phyloP scores from a whole-genome alignment of 1,140 invertebrate genomes.

The Theocolax elegans region DNA sequence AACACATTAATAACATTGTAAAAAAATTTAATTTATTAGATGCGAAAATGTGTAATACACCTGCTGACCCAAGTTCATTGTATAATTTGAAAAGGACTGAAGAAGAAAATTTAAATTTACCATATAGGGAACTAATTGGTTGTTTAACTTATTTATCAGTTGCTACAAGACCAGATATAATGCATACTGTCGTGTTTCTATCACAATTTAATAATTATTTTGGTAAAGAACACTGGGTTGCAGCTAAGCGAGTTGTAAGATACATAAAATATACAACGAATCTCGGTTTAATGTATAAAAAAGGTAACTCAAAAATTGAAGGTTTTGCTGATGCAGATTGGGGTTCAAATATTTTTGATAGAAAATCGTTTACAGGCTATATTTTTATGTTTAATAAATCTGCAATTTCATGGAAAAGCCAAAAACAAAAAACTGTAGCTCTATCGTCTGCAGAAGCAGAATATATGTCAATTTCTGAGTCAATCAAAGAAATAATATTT shows the following conservation, averaged over 20 bases:
- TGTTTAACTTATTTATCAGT: slow-evolving; percentile 54
- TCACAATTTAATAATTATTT: slow-evolving; percentile 45
- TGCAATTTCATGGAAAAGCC: background rate
- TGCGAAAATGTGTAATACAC: background rate
- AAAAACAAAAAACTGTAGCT: background rate
- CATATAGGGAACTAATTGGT: slow-evolving; percentile 60
- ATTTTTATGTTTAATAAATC: background rate
- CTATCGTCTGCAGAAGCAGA: slow-evolving; percentile 58
- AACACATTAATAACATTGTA: background rate
- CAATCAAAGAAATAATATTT: slow-evolving; percentile 53
- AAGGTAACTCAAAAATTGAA: slow-evolving; percentile 3
- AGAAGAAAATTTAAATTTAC: background rate
- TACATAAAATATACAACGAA: slow-evolving; percentile 47
- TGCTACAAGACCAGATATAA: slow-evolving; percentile 57
- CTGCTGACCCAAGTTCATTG: background rate
- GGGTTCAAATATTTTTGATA: slow-evolving; percentile 40
- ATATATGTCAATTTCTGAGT: slow-evolving; percentile 56
- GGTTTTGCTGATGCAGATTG: slow-evolving; percentile 46
- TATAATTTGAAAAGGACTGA: background rate
- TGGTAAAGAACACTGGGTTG: slow-evolving; percentile 38
- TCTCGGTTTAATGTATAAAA: slow-evolving; percentile 34
- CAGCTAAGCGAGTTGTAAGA: slow-evolving; percentile 46
- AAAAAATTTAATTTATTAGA: background rate
- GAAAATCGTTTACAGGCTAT: slow-evolving; percentile 42
- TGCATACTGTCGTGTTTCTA: slow-evolving; percentile 47